Evolutionary conservation across 2,797 vertebrate species (phyloP).

Genomic region (Nyctalus aviator): DNA sequence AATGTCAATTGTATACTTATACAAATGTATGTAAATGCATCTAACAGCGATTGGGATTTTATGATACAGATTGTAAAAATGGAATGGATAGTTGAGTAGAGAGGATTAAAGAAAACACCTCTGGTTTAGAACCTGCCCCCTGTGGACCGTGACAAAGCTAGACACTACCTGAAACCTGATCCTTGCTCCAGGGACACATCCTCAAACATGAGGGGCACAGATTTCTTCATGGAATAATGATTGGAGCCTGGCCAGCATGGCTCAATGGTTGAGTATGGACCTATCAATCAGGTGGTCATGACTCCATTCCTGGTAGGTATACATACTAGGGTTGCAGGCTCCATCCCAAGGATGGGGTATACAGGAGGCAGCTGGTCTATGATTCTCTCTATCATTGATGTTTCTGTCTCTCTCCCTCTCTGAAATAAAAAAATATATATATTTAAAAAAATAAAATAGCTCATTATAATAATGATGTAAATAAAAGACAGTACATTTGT

Average conservation of each 20-base stretch:
- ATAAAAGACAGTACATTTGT: neutral
- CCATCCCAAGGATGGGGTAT: too few species aligned
- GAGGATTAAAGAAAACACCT: neutral
- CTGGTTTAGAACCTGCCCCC: neutral
- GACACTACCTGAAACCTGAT: neutral
- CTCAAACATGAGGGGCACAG: neutral
- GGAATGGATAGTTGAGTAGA: neutral
- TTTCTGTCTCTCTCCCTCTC: too few species aligned
- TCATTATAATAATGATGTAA: neutral
- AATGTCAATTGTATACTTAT: neutral
- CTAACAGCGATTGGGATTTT: neutral
- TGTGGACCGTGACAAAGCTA: neutral
- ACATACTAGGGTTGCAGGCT: too few species aligned
- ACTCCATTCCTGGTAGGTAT: too few species aligned
- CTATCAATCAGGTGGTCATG: too few species aligned
- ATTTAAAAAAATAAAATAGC: neutral
- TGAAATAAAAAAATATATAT: too few species aligned
- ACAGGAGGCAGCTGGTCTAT: too few species aligned
- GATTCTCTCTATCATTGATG: too few species aligned
- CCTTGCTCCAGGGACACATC: neutral
- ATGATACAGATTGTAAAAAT: neutral
- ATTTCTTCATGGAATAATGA: neutral
- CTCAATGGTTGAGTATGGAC: too few species aligned
- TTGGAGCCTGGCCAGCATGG: neutral
- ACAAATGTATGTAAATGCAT: neutral